A percentile compares a stretch with the other conserved stretches of the same genome.
Evolutionary conservation across 1,140 invertebrate genomes (phyloP).

Genomic region (Octopus bimaculoides): DNA sequence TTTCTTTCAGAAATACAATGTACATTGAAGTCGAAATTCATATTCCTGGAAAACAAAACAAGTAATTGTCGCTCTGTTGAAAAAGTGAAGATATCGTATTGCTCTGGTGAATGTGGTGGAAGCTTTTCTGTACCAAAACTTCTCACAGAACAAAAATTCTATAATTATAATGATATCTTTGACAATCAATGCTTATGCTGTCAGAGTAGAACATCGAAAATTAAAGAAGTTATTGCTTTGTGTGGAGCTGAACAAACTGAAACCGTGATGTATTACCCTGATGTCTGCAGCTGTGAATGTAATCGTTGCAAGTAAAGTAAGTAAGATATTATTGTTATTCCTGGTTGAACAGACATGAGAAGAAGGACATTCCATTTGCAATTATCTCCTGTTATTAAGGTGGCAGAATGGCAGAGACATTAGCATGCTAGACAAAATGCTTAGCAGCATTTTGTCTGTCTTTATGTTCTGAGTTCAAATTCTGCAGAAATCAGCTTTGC

Average conservation of each 20-base stretch:
- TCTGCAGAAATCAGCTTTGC: too few species aligned
- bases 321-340: too few species aligned
- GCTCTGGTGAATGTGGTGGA: constrained; percentile 3
- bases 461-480: too few species aligned
- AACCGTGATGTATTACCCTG: not conserved
- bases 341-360: too few species aligned
- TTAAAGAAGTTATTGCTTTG: constrained; percentile 3
- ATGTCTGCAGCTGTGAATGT: not conserved
- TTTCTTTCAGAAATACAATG: not conserved
- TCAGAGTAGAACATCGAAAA: not conserved
- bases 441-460: too few species aligned
- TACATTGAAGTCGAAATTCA: not conserved
- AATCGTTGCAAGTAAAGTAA: not conserved
- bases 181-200: not conserved
- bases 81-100: not conserved
- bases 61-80: not conserved
- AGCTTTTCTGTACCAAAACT: not conserved
- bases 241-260: not conserved
- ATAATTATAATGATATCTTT: not conserved
- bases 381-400: too few species aligned
- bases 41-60: not conserved
- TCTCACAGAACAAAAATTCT: not conserved
- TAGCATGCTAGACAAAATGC: too few species aligned
- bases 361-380: too few species aligned
- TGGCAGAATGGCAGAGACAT: too few species aligned